phyloP scores from a whole-genome alignment of 2,888 invertebrate species.

The Thalpophila matura region DNA sequence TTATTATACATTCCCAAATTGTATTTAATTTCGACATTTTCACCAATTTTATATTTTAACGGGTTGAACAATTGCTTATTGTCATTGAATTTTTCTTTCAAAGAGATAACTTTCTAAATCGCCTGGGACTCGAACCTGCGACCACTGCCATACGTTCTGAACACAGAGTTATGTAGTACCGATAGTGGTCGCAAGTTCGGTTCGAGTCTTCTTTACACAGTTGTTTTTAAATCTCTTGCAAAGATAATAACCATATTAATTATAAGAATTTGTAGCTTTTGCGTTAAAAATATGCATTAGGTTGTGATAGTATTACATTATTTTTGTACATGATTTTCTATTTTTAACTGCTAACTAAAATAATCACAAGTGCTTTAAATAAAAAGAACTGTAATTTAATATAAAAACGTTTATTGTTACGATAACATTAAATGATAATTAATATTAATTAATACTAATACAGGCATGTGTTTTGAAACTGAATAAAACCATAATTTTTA shows the following conservation, averaged over 20 bases:
- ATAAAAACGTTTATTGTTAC: slow-evolving; percentile 44
- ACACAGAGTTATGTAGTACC: too few species aligned
- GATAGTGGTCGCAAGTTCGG: too few species aligned
- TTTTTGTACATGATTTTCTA: slow-evolving; percentile 9
- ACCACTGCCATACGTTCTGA: too few species aligned
- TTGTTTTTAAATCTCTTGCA: too few species aligned
- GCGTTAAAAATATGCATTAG: neutral
- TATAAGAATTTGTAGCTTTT: too few species aligned
- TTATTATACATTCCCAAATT: slow-evolving; percentile 37
- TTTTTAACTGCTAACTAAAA: slow-evolving; percentile 3
- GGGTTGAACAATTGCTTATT: too few species aligned
- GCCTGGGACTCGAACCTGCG: too few species aligned
- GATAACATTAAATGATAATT: slow-evolving; percentile 38
- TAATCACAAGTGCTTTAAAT: slow-evolving; percentile 19
- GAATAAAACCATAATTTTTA: slow-evolving; percentile 42
- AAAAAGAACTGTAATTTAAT: slow-evolving; percentile 27
- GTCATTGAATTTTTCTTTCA: too few species aligned
- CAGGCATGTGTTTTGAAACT: slow-evolving; percentile 22
- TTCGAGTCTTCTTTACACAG: too few species aligned
- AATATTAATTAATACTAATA: slow-evolving; percentile 29
- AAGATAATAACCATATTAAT: too few species aligned
- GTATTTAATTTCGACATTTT: neutral
- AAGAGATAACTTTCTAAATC: too few species aligned
- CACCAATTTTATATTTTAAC: neutral
- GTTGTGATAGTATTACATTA: slow-evolving; percentile 20